Base-by-base conservation (phyloP, 2,113 vertebrate genomes). In the Illadopsis cleaveri region DNA sequence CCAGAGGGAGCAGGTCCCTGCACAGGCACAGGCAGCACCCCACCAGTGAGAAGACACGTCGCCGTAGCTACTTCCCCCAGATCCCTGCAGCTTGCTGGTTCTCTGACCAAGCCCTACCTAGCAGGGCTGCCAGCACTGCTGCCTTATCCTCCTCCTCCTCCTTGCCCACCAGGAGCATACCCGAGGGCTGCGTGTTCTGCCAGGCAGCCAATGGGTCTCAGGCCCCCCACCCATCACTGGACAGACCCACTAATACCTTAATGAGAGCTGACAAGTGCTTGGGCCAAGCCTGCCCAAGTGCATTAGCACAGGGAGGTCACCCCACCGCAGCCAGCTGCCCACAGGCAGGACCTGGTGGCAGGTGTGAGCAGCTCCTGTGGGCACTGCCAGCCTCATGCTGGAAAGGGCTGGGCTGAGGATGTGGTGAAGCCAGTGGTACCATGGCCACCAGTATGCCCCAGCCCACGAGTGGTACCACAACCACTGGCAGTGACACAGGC, bases 41-140 rank as follows among this genome's bases (percentile, higher is more conserved):
- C 13, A 31, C 28, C 38, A 58, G 12, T 0, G 0, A 57, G 38
- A 70, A 31, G 28, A 58, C 38, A 33, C 0, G 1, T 25, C 1
- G 2, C 17, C 3, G 2, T 3, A 1, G n/a, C 60, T 58, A 50
- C 51, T 17, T 19, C 8, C 44, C 38, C 64, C 68, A 37, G 3
- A 40, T 12, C 25, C 37, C 31, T 61, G 2, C 28, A 69, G 37
- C 66, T 79, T 6, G 0, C 53, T 15, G 1, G 14, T 48, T 81
- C 65, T 77, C 76, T 1, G 0, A 33, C 19, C 8, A 3, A 78
- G 64, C 89, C 77, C 80, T 89, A 87, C 58, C 82, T 91, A 35
- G 28, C 45, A 64, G 62, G 25, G 38, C 64, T 71, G 62, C 40
- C 37, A 66, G 75, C 64, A 77, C 42, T 1, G 0, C 73, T 56